Evolutionary conservation across 2,888 invertebrate species (phyloP), one percentile per base, ranked within the genome.

Genomic region (Agriopis aurantiaria): DNA sequence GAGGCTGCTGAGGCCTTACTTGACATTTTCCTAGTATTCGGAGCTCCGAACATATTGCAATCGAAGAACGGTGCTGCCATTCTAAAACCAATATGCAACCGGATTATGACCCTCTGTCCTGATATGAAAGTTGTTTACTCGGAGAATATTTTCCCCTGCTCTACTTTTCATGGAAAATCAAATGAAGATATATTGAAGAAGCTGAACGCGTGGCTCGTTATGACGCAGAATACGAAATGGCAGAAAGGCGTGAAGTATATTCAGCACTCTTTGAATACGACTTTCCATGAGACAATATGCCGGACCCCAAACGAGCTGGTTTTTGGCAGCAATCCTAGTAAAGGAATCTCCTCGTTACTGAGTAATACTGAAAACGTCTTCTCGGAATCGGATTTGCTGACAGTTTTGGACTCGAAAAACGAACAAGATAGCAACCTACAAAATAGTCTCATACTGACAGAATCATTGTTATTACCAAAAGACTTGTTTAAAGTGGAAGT

Each of bases 31-130:
- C 77, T 89, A 11, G 77, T 83, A 2, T 89, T 89, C 57, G 90
- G 90, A 14, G 85, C 88, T 3, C 89, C 89, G 14, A 89, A 89
- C 74, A 83, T 90, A 75, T 80, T 90, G 49, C 89, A 88, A 73
- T 88, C 87, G 0, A 88, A 88, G 71, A 89, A 90, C 46, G 88
- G 88, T 5, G 69, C 82, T 11, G 71, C 78, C 0, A 76, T 89
- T 8, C 74, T 81, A n/a, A 85, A 82, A 43, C 82, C 85, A 45
- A 86, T 90, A 66, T 88, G 88, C 66, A 82, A 82, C 62, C 77
- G 82, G 12, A 80, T 89, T 69, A 78, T 82, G 23, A 76, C 68
- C 6, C 57, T 81, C 14, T 85, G 71, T 69, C 83, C 86, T 3
- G 80, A 82, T 9, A 81, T 89, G 11, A 88, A 85, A 76, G 75